Conservation (phyloP, 2,113 vertebrate genomes). For the Nerophis lumbriciformis region DNA sequence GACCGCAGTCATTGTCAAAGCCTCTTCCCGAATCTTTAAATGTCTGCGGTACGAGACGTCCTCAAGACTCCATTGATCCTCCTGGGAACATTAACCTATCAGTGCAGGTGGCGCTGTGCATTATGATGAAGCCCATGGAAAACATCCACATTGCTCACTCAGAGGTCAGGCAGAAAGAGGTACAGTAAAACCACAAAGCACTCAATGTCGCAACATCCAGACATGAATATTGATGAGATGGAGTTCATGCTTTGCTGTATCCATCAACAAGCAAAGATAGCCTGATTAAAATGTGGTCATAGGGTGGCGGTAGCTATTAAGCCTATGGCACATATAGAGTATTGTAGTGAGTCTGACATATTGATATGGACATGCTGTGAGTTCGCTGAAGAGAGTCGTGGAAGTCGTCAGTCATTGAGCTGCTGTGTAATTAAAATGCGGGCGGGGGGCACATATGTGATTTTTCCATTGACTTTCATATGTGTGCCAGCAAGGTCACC, state of each 20-base stretch:
- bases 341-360: slow-evolving; percentile 30
- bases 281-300: slow-evolving; percentile 45
- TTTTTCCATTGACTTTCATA: slow-evolving; percentile 67
- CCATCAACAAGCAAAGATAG: slow-evolving; percentile 46
- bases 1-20: slow-evolving; percentile 38
- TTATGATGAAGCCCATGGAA: slow-evolving; percentile 58
- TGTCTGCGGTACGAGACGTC: slow-evolving; percentile 41
- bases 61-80: slow-evolving; percentile 56
- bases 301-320: slow-evolving; percentile 37
- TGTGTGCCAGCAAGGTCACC: slow-evolving; percentile 58
- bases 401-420: slow-evolving; percentile 29
- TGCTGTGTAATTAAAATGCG: slow-evolving; percentile 61
- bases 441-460: slow-evolving; percentile 28
- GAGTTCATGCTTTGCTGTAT: slow-evolving; percentile 31
- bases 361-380: slow-evolving; percentile 48
- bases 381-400: slow-evolving; percentile 27
- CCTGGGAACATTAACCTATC: slow-evolving; percentile 54
- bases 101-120: slow-evolving; percentile 39
- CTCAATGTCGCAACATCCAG: slow-evolving; percentile 19
- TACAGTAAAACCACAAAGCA: slow-evolving; percentile 44
- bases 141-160: slow-evolving; percentile 43
- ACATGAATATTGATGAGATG: slow-evolving; percentile 60
- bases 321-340: slow-evolving; percentile 40
- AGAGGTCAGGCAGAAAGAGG: slow-evolving; percentile 47
- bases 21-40: slow-evolving; percentile 45